phyloP scores from a whole-genome alignment of 2,113 vertebrate genomes.

The Oophaga pumilio region DNA sequence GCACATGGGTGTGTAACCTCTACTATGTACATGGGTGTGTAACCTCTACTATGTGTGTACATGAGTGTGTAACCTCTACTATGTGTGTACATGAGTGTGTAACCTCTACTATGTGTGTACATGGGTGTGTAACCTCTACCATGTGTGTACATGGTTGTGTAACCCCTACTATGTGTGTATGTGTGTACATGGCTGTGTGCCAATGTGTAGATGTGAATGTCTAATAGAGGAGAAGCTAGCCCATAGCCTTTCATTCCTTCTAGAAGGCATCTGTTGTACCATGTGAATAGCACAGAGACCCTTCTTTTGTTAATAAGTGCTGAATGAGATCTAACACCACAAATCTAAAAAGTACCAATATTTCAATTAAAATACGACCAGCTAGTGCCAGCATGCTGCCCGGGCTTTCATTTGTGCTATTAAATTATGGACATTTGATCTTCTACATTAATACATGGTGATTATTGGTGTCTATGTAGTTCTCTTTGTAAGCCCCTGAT shows the following conservation, averaged over 20 bases:
- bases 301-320: slow-evolving; percentile 9
- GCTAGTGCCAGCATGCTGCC: background rate
- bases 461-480: background rate
- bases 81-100: too few relatives aligned
- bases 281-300: background rate
- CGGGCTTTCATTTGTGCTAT: slow-evolving; percentile 10
- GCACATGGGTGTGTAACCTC: too few relatives aligned
- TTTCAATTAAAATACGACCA: slow-evolving; percentile 15
- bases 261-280: background rate
- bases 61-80: too few relatives aligned
- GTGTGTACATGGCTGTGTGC: background rate
- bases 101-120: too few relatives aligned
- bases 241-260: background rate
- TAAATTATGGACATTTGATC: slow-evolving; percentile 27
- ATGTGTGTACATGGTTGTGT: too few relatives aligned
- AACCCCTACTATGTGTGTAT: background rate
- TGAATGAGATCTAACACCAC: background rate
- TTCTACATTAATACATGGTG: slow-evolving; percentile 12
- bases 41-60: too few relatives aligned
- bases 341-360: background rate
- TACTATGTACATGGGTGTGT: too few relatives aligned
- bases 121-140: too few relatives aligned
- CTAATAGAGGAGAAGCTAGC: background rate
- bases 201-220: background rate
- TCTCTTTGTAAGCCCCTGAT: background rate